These are phyloP conservation scores for Colius striatus DNA, from an alignment of 2,113 vertebrate genomes.

Conservation along the genomic window DNA sequence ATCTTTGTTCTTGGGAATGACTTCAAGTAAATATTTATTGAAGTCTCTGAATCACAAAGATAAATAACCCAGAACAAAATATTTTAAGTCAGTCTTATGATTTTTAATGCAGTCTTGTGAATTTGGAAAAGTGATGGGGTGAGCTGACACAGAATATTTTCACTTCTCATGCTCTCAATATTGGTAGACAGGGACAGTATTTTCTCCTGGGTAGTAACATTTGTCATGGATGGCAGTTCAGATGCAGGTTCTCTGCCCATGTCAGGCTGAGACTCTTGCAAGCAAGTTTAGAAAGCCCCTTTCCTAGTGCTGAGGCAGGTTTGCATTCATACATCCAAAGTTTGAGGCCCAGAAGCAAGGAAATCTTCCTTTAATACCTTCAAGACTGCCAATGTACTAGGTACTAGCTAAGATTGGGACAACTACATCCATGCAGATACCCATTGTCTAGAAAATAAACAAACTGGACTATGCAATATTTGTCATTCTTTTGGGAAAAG, in stretches of 20 bases:
- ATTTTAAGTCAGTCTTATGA: neutral
- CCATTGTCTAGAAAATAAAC: neutral
- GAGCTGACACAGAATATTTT: neutral
- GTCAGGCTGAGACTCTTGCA: neutral
- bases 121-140: neutral
- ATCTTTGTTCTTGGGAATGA: neutral
- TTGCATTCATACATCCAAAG: rapidly evolving
- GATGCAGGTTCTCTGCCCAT: neutral
- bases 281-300: neutral
- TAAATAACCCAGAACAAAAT: neutral
- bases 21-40: neutral
- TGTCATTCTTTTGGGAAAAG: neutral
- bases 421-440: neutral
- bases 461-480: neutral
- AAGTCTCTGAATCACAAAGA: neutral
- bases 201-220: neutral
- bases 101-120: neutral
- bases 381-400: neutral
- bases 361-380: neutral
- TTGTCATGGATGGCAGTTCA: neutral
- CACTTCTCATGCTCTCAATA: neutral
- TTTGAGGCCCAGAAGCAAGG: neutral
- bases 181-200: neutral
- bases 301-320: neutral
- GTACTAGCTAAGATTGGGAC: rapidly evolving